These are phyloP conservation scores for Neosilurus mollespiculum DNA, from an alignment of 2,797 vertebrate species.

Conservation along the genomic window DNA sequence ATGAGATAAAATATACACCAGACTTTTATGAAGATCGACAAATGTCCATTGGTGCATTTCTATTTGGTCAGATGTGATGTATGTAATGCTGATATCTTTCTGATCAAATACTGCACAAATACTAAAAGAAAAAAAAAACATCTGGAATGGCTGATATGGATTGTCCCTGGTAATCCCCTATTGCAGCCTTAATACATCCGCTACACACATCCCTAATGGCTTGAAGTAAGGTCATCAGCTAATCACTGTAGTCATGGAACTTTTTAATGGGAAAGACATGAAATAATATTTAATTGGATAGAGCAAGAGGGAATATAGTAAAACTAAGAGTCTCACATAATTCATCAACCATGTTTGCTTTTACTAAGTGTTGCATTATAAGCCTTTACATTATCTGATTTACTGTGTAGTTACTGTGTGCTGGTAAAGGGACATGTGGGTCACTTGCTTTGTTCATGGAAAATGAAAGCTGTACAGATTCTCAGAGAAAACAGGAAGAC, in stretches of 20 bases:
- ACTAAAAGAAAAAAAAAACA: conserved; percentile 4
- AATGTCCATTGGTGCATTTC: not conserved
- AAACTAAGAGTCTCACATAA: not conserved
- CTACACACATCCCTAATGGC: not conserved
- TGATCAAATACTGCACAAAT: conserved; percentile 2
- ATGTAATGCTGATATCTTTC: not conserved
- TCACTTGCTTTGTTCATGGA: not conserved
- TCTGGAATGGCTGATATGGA: conserved; percentile 11
- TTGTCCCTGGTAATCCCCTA: conserved; percentile 5
- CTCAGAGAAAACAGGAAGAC: not conserved
- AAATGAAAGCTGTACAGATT: conserved; percentile 3
- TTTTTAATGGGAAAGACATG: not conserved
- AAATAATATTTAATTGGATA: not conserved
- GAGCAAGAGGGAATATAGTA: not conserved
- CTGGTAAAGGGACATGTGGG: not conserved
- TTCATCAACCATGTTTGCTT: not conserved
- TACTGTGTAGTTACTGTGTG: not conserved
- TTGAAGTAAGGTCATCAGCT: conserved; percentile 11
- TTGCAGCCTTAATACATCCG: not conserved
- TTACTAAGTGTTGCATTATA: not conserved
- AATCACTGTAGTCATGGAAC: not conserved
- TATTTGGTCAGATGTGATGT: not conserved
- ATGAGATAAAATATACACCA: not conserved
- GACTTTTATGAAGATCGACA: not conserved
- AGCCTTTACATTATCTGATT: not conserved